These are phyloP conservation scores for Tetragonula carbonaria DNA, from an alignment of 2,888 invertebrate species.

Conservation along the genomic window DNA sequence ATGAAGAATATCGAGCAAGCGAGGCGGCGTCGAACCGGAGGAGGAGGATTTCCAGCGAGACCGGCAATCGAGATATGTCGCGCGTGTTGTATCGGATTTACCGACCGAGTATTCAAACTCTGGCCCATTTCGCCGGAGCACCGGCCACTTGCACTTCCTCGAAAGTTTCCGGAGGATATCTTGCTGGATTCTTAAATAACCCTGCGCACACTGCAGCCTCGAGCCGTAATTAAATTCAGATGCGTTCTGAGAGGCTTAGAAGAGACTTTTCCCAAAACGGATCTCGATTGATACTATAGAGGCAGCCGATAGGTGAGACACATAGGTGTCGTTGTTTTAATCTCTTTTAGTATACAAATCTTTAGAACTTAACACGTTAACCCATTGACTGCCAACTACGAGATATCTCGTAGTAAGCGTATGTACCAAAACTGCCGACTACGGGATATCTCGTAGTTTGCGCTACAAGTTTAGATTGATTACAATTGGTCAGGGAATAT, in stretches of 20 bases:
- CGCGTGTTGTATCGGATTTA: constrained; percentile 19
- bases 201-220: too few relatives aligned
- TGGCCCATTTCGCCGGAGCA: not conserved
- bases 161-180: constrained; percentile 2
- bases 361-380: too few relatives aligned
- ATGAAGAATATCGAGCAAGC: constrained; percentile 8
- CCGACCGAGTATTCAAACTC: not conserved
- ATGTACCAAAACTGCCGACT: too few relatives aligned
- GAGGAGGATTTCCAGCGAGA: not conserved
- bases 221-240: constrained; percentile 17
- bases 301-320: too few relatives aligned
- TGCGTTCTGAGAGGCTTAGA: too few relatives aligned
- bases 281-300: not conserved
- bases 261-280: not conserved
- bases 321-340: too few relatives aligned
- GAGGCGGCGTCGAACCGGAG: constrained; percentile 26
- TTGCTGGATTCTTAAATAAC: constrained; percentile 27
- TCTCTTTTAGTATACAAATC: too few relatives aligned
- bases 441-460: too few relatives aligned
- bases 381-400: too few relatives aligned
- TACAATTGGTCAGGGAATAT: too few relatives aligned
- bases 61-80: not conserved
- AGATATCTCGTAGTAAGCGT: too few relatives aligned
- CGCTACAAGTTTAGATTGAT: too few relatives aligned
- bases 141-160: not conserved